Percentiles rank a stretch among this genome's conserved stretches.
These are phyloP conservation scores for Strigamia crassipes DNA, from an alignment of 2,888 invertebrate species.

Conservation along the genomic window DNA sequence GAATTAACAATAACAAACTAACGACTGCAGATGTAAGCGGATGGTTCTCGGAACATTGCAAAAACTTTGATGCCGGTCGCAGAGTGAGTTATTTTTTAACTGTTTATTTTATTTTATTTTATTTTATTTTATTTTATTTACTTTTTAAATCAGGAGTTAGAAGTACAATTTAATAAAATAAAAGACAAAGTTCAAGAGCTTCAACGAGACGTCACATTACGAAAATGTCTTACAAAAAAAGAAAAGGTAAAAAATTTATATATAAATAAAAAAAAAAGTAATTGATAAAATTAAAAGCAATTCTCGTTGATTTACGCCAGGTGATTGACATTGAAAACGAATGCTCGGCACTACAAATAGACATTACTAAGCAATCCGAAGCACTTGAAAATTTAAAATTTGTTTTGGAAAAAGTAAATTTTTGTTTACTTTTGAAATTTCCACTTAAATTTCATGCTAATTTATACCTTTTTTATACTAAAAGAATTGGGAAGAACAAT, in stretches of 20 bases:
- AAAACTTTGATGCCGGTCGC: background rate
- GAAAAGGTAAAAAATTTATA: slow-evolving; percentile 29
- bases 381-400: background rate
- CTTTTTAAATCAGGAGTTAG: background rate
- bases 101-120: background rate
- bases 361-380: background rate
- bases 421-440: background rate
- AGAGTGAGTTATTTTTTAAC: background rate
- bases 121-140: background rate
- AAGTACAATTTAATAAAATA: background rate
- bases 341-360: background rate
- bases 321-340: slow-evolving; percentile 25
- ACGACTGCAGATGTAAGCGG: background rate
- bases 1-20: background rate
- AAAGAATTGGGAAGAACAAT: slow-evolving; percentile 73
- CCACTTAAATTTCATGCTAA: background rate
- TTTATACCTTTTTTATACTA: slow-evolving; percentile 53
- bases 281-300: background rate
- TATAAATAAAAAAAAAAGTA: background rate
- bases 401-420: slow-evolving; percentile 25
- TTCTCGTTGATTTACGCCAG: background rate
- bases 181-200: slow-evolving; percentile 54
- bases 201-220: slow-evolving; percentile 52
- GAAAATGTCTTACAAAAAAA: slow-evolving; percentile 53
- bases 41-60: slow-evolving; percentile 14